Evolutionary conservation across 2,797 vertebrate species (phyloP).

Genomic region (Benthosema pterotum): DNA sequence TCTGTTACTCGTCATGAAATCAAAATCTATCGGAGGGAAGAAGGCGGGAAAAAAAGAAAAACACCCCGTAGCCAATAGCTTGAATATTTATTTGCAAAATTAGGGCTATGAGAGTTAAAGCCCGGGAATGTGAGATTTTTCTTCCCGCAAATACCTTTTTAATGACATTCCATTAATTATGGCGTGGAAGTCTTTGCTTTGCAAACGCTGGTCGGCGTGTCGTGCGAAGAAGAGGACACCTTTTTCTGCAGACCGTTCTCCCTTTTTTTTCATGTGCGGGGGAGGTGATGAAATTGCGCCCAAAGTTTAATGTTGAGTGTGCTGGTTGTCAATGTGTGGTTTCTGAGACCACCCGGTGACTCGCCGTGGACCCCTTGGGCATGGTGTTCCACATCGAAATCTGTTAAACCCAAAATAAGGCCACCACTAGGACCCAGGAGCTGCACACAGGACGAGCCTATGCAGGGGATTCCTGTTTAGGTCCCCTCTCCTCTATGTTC

Average conservation of each 20-base stretch:
- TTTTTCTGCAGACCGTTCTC: constrained; percentile 35
- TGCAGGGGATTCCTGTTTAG: no score
- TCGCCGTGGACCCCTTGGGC: no score
- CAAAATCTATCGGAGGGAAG: constrained; percentile 18
- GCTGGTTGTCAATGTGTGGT: constrained; percentile 5
- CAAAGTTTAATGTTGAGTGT: constrained; percentile 12
- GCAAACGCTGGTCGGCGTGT: constrained; percentile 22
- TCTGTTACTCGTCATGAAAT: constrained; percentile 51
- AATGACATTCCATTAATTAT: constrained; percentile 58
- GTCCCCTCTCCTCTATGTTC: no score
- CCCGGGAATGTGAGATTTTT: constrained; percentile 44
- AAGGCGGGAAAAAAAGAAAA: constrained; percentile 13
- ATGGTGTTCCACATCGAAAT: no score
- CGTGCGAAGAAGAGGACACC: constrained; percentile 40
- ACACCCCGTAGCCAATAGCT: constrained; percentile 31
- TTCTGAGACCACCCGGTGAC: no score
- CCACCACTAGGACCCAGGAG: no score
- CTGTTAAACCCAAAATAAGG: no score
- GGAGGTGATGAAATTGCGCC: constrained; percentile 39
- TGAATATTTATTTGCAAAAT: constrained; percentile 64
- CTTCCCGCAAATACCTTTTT: constrained; percentile 50
- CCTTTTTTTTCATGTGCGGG: constrained; percentile 30
- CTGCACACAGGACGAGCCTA: no score
- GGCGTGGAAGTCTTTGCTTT: constrained; percentile 34
- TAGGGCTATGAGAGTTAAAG: constrained; percentile 38